Evolutionary conservation across 2,888 invertebrate genomes (phyloP).

Genomic region (Pandemis heparana): DNA sequence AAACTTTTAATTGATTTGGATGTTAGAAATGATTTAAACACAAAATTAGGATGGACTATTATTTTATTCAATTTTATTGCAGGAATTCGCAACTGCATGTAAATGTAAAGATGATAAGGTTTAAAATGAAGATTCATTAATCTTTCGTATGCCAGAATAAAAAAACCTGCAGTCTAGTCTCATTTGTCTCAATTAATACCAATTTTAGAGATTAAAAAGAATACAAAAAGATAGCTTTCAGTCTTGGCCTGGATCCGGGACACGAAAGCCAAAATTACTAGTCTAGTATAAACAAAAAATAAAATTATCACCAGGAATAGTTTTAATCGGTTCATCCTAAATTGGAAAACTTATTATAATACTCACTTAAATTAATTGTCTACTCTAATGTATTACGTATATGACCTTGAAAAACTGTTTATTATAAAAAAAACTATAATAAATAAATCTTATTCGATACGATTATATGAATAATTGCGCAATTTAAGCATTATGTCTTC

Average conservation of each 20-base stretch:
- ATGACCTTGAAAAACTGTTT: slow-evolving; percentile 19
- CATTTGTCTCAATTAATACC: too few relatives aligned
- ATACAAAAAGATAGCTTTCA: too few relatives aligned
- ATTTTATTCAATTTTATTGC: background rate
- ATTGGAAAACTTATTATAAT: background rate
- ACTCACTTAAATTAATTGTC: slow-evolving; percentile 14
- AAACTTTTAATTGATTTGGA: slow-evolving; percentile 40
- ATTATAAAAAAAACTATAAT: background rate
- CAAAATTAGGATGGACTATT: background rate
- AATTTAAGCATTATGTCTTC: slow-evolving; percentile 21
- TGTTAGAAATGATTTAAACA: background rate
- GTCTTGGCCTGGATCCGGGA: too few relatives aligned
- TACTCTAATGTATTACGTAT: slow-evolving; percentile 9
- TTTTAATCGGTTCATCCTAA: background rate
- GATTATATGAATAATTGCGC: slow-evolving; percentile 13
- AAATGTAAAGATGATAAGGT: background rate
- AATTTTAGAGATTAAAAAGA: too few relatives aligned
- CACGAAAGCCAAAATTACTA: too few relatives aligned
- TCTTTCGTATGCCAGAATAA: too few relatives aligned
- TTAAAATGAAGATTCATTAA: too few relatives aligned
- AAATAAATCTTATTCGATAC: slow-evolving; percentile 17
- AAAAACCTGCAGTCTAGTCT: too few relatives aligned
- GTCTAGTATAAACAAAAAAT: slow-evolving; percentile 33
- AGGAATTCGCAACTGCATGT: background rate
- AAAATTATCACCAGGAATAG: slow-evolving; percentile 1